Evolutionary conservation across 2,888 invertebrate species (phyloP).

Genomic region (Formica aserva): DNA sequence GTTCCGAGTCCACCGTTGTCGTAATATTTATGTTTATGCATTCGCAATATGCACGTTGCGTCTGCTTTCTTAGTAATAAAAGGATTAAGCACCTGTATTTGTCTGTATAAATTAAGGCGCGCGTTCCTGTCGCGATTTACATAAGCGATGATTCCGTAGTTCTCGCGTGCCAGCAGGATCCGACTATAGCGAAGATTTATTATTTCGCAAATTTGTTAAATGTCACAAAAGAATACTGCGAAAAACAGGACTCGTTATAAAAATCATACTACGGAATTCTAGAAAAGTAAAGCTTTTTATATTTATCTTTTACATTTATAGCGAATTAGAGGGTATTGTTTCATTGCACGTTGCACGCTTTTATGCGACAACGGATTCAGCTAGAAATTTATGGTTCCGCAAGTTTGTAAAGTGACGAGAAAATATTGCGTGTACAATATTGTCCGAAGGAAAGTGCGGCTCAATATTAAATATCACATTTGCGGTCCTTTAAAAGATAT

Average conservation of each 20-base stretch:
- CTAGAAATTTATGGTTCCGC: neutral
- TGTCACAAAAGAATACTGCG: neutral
- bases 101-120: conserved; percentile 43
- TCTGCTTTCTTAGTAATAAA: conserved; percentile 30
- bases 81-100: conserved; percentile 38
- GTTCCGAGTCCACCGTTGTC: neutral
- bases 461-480: neutral
- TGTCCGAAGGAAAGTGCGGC: neutral
- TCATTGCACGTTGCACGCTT: neutral
- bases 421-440: conserved; percentile 11
- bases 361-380: neutral
- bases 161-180: neutral
- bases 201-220: conserved; percentile 30
- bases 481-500: neutral
- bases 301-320: neutral
- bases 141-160: conserved; percentile 27
- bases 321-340: neutral
- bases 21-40: conserved; percentile 4
- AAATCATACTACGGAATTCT: neutral
- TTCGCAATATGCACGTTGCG: conserved; percentile 3
- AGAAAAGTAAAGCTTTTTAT: neutral
- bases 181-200: conserved; percentile 3
- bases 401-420: neutral
- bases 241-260: conserved; percentile 2
- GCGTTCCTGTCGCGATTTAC: conserved; percentile 21